A percentile compares a stretch with the other conserved stretches of the same genome.
Conservation (phyloP, 2,113 vertebrate species). For the Pedetes capensis region DNA sequence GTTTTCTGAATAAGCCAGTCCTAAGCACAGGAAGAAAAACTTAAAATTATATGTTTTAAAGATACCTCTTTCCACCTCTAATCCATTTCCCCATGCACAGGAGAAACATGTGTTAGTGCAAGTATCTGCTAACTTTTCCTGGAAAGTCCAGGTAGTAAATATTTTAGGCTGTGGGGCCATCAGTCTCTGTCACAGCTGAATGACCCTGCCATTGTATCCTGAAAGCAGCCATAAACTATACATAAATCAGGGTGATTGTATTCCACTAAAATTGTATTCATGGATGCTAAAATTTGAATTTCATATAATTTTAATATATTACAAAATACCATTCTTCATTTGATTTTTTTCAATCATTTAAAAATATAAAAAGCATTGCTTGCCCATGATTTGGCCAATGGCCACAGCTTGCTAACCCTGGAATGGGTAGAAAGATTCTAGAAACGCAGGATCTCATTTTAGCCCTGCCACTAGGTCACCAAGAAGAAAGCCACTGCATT, state of each 20-base stretch:
- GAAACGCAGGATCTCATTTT: neutral
- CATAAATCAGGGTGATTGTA: neutral
- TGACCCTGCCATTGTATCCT: neutral
- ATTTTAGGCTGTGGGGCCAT: neutral
- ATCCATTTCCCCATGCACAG: neutral
- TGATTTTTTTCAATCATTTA: neutral
- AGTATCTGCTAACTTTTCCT: neutral
- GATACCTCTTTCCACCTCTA: neutral
- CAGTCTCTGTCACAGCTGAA: neutral
- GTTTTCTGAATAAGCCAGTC: constrained; percentile 20
- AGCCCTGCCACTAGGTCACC: neutral
- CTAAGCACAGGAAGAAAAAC: neutral
- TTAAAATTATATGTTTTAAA: neutral
- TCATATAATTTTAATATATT: neutral
- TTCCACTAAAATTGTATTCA: neutral
- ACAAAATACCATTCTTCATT: neutral
- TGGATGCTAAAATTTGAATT: constrained; percentile 8
- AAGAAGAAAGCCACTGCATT: neutral
- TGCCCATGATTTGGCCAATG: neutral
- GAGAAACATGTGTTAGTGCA: neutral
- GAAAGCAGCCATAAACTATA: neutral
- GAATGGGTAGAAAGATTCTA: neutral
- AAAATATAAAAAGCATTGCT: too few species aligned
- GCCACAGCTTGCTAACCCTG: neutral
- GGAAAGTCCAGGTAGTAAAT: neutral